A percentile compares a stretch with the other conserved stretches of the same genome.
Conservation (phyloP, 2,888 invertebrate genomes). For the Agriopis leucophaearia region DNA sequence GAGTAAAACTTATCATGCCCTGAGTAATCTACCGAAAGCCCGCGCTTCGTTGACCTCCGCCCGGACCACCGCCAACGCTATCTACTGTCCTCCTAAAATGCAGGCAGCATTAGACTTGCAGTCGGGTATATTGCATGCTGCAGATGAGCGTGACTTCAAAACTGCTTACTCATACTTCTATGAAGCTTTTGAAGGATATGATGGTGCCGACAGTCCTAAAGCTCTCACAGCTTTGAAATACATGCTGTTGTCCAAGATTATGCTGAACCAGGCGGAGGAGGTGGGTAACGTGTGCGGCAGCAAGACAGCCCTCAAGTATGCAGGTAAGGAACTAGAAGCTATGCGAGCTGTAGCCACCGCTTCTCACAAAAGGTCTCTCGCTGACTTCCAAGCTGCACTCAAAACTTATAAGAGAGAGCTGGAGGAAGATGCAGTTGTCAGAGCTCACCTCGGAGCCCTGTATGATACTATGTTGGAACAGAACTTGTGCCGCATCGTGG, state of each 20-base stretch:
- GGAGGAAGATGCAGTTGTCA: constrained; percentile 98
- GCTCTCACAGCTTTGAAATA: constrained; percentile 99
- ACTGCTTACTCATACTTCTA: constrained; percentile 99
- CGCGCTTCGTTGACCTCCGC: constrained; percentile 98
- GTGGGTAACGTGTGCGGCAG: constrained; percentile 98
- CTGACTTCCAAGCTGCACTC: constrained; percentile 97
- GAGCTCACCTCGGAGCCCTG: constrained; percentile 97
- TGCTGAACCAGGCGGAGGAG: constrained; percentile 98
- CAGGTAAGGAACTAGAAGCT: constrained; percentile 97
- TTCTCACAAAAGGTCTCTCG: constrained; percentile 97
- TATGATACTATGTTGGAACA: constrained; percentile 99
- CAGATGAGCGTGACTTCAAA: constrained; percentile 99
- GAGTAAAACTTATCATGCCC: constrained; percentile 99
- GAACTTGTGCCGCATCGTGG: constrained; percentile 99
- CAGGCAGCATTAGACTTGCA: constrained; percentile 99
- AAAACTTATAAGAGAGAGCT: constrained; percentile 95
- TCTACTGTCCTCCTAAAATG: constrained; percentile 99
- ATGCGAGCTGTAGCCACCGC: constrained; percentile 99
- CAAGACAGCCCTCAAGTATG: constrained; percentile 98
- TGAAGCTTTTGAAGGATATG: constrained; percentile 99
- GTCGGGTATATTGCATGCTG: constrained; percentile 99
- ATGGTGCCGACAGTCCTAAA: constrained; percentile 96
- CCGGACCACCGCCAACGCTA: constrained; percentile 99
- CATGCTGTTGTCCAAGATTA: constrained; percentile 99
- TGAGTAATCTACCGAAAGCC: constrained; percentile 98